Evolutionary conservation across 2,888 invertebrate genomes (phyloP).

Genomic region (Euphydryas editha): DNA sequence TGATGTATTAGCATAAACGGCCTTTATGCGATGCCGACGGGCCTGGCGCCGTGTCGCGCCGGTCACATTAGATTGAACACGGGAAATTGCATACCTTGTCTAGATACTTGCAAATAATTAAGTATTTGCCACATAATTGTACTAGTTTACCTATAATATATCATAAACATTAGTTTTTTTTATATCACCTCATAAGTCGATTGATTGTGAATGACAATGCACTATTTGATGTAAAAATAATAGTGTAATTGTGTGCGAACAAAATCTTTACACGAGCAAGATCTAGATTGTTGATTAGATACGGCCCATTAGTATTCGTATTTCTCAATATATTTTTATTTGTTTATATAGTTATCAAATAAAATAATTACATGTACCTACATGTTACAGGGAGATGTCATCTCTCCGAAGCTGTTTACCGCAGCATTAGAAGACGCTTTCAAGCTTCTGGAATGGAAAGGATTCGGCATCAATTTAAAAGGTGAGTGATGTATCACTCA

Average conservation of each 20-base stretch:
- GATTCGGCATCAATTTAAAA: too few species aligned
- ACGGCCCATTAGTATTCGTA: not conserved
- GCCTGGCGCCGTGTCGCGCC: constrained; percentile 75
- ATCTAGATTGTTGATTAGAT: not conserved
- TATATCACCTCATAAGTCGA: not conserved
- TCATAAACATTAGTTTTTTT: constrained; percentile 14
- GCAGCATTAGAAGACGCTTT: too few species aligned
- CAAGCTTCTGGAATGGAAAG: too few species aligned
- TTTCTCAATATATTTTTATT: not conserved
- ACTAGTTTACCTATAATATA: constrained; percentile 37
- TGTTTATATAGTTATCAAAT: not conserved
- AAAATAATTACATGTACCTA: too few species aligned
- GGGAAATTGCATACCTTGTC: constrained; percentile 76
- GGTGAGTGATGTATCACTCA: too few species aligned
- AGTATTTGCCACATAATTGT: constrained; percentile 73
- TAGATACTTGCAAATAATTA: constrained; percentile 71
- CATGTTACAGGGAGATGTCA: too few species aligned
- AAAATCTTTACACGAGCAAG: not conserved
- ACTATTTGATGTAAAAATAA: not conserved
- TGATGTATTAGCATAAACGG: constrained; percentile 75
- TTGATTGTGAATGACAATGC: not conserved
- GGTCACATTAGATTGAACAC: constrained; percentile 71
- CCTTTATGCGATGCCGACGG: constrained; percentile 72
- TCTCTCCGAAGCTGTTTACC: too few species aligned
- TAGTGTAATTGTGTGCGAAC: not conserved